Percentiles rank a stretch among this genome's conserved stretches.
Evolutionary conservation across 1,140 invertebrate species (phyloP).

Genomic region (Formica exsecta): DNA sequence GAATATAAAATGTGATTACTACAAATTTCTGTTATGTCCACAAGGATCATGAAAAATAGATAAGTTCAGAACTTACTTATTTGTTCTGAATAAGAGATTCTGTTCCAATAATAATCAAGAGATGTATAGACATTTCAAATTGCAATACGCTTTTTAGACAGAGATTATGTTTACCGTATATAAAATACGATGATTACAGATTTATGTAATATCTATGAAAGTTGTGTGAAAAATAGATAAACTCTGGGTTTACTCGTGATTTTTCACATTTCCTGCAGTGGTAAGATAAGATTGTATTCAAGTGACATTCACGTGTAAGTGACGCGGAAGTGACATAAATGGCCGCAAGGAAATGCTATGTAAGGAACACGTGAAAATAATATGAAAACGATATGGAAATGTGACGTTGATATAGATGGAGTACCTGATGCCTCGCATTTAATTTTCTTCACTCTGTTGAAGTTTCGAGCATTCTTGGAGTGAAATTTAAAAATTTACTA

Average conservation of each 20-base stretch:
- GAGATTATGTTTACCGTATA: not conserved
- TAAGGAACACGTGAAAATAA: constrained; percentile 15
- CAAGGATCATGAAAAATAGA: constrained; percentile 34
- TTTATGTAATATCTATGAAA: constrained; percentile 9
- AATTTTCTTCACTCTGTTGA: not conserved
- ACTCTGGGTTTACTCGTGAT: constrained; percentile 17
- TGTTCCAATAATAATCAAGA: not conserved
- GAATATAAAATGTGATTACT: constrained; percentile 64
- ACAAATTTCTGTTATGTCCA: constrained; percentile 13
- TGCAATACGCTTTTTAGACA: not conserved
- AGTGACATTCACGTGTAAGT: constrained; percentile 20
- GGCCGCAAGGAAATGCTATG: not conserved
- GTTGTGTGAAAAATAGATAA: constrained; percentile 9
- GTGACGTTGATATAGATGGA: constrained; percentile 12
- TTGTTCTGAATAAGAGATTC: not conserved
- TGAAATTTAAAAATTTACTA: too few relatives aligned
- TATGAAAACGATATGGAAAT: constrained; percentile 34
- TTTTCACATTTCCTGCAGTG: constrained; percentile 1
- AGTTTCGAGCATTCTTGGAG: too few relatives aligned
- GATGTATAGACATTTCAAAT: not conserved
- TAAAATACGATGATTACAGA: not conserved
- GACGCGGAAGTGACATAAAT: constrained; percentile 23
- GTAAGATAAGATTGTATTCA: constrained; percentile 15
- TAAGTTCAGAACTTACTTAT: not conserved
- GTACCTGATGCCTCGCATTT: not conserved